phyloP scores from a whole-genome alignment of 2,797 vertebrate species.

The Botia almorhae region DNA sequence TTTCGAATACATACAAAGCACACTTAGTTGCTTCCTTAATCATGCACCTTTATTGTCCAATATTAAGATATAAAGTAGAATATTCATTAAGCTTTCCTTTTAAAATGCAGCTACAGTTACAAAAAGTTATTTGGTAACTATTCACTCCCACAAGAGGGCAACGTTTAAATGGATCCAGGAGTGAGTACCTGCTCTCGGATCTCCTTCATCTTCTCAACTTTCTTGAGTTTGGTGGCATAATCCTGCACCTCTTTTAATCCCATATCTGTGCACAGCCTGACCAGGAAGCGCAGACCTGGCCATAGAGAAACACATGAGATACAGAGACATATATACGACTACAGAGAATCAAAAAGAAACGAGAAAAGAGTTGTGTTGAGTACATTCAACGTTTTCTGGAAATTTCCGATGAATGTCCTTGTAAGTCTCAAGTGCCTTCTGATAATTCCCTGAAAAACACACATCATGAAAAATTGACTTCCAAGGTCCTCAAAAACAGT shows the following conservation, averaged over 20 bases:
- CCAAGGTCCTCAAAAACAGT: background rate
- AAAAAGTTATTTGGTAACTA: background rate
- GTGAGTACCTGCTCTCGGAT: slow-evolving; percentile 88
- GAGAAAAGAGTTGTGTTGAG: background rate
- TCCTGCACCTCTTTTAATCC: slow-evolving; percentile 94
- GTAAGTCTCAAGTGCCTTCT: slow-evolving; percentile 93
- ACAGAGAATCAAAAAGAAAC: background rate
- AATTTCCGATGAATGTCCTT: slow-evolving; percentile 93
- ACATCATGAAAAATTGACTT: slow-evolving; percentile 10
- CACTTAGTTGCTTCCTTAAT: background rate
- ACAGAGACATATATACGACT: background rate
- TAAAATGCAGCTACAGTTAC: background rate
- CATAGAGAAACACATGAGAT: slow-evolving; percentile 20
- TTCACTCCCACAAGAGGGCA: background rate
- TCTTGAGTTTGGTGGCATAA: slow-evolving; percentile 92
- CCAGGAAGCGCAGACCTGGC: slow-evolving; percentile 91
- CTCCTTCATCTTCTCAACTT: slow-evolving; percentile 95
- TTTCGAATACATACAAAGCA: background rate
- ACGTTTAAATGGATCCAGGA: background rate
- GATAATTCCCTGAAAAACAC: slow-evolving; percentile 88
- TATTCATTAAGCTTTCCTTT: background rate
- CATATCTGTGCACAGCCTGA: slow-evolving; percentile 93
- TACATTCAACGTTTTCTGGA: slow-evolving; percentile 95
- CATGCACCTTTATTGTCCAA: background rate
- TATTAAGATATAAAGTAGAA: background rate